A percentile compares a stretch with the other conserved stretches of the same genome.
phyloP scores from a whole-genome alignment of 2,113 vertebrate genomes.

The Rhinichthys klamathensis region DNA sequence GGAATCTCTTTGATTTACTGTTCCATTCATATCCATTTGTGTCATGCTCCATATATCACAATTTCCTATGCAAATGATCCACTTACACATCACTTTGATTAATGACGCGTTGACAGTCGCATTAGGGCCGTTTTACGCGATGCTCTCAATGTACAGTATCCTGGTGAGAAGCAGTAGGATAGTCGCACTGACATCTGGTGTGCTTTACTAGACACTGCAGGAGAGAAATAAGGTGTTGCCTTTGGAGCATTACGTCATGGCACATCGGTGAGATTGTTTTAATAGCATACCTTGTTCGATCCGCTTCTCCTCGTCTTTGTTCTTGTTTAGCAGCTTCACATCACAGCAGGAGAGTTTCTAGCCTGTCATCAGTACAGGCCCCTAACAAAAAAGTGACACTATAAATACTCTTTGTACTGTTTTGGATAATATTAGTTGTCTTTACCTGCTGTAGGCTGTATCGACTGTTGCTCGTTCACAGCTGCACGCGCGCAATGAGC shows the following conservation, averaged over 20 bases:
- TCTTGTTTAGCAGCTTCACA: no score
- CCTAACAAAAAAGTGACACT: no score
- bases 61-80: conserved; percentile 75
- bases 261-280: no score
- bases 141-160: conserved; percentile 56
- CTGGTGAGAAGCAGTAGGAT: conserved; percentile 46
- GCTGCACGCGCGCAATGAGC: no score
- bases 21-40: conserved; percentile 72
- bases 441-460: no score
- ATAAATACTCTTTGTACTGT: no score
- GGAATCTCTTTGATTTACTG: conserved; percentile 67
- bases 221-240: not conserved
- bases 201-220: not conserved
- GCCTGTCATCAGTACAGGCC: no score
- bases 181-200: conserved; percentile 69
- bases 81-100: conserved; percentile 72
- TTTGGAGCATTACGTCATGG: not conserved
- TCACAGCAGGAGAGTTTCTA: no score
- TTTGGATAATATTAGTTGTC: no score
- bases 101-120: conserved; percentile 70
- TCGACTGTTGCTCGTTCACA: no score
- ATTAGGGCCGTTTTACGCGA: conserved; percentile 66
- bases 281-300: no score
- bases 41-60: conserved; percentile 77
- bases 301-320: not conserved